Conservation (phyloP, 2,888 invertebrate genomes). For the Ornithoptera alexandrae region DNA sequence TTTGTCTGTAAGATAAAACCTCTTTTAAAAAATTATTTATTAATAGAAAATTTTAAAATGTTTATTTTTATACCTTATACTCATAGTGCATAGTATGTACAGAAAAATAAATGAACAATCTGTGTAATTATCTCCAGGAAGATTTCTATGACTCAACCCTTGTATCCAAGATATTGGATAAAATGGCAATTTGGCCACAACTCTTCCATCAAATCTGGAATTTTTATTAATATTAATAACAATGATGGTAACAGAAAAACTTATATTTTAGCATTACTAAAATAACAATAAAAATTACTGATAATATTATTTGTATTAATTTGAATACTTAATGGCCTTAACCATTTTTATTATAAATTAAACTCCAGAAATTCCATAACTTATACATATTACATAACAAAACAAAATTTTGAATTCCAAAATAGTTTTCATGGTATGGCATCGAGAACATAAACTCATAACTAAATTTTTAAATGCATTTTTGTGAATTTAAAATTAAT, state of each 20-base stretch:
- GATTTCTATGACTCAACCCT: constrained; percentile 96
- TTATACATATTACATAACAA: too few species aligned
- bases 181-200: constrained; percentile 98
- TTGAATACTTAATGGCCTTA: too few species aligned
- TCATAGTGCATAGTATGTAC: constrained; percentile 99
- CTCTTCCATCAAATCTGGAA: constrained; percentile 96
- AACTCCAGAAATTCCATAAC: too few species aligned
- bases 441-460: too few species aligned
- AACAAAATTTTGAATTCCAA: too few species aligned
- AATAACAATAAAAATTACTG: not conserved
- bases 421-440: too few species aligned
- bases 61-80: constrained; percentile 86
- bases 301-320: too few species aligned
- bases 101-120: constrained; percentile 99
- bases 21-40: not conserved
- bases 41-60: constrained; percentile 2
- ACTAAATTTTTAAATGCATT: too few species aligned
- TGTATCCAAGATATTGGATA: constrained; percentile 97
- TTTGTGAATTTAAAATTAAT: too few species aligned
- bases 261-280: not conserved
- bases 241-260: not conserved
- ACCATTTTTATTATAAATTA: too few species aligned
- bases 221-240: not conserved
- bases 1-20: constrained; percentile 82
- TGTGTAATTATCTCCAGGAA: constrained; percentile 97